Conservation (phyloP, 1,140 invertebrate genomes). For the Neodiprion lecontei region DNA sequence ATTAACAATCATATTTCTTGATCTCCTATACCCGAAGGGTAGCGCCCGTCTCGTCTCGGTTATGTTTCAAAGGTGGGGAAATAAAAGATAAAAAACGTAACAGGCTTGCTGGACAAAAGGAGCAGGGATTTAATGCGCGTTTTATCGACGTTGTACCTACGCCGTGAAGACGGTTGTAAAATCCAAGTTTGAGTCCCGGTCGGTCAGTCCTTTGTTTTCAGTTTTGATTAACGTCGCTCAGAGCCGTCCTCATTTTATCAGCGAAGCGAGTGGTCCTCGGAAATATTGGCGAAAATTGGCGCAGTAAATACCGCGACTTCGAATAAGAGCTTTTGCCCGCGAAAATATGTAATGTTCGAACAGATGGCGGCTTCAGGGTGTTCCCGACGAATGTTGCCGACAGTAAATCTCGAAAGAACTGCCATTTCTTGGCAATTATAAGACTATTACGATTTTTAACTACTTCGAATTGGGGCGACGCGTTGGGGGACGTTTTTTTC, state of each 20-base stretch:
- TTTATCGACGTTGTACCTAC: too few species aligned
- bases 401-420: background rate
- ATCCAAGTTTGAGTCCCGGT: too few species aligned
- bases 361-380: background rate
- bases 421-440: background rate
- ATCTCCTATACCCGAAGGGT: constrained; percentile 32
- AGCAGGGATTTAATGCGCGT: too few species aligned
- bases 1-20: constrained; percentile 54
- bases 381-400: background rate
- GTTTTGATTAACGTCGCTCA: background rate
- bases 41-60: background rate
- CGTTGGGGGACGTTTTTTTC: too few species aligned
- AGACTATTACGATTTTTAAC: background rate
- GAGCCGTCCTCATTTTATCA: background rate
- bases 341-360: too few species aligned
- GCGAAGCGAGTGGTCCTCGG: background rate
- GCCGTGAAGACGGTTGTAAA: too few species aligned
- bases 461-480: background rate
- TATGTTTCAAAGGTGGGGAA: too few species aligned
- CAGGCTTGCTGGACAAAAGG: too few species aligned
- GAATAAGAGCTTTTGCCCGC: too few species aligned
- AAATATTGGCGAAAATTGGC: background rate
- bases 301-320: too few species aligned
- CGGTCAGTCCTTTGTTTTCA: background rate
- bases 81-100: too few species aligned